Base-by-base conservation (phyloP, 2,797 vertebrate genomes). In the Synaphobranchus kaupii region DNA sequence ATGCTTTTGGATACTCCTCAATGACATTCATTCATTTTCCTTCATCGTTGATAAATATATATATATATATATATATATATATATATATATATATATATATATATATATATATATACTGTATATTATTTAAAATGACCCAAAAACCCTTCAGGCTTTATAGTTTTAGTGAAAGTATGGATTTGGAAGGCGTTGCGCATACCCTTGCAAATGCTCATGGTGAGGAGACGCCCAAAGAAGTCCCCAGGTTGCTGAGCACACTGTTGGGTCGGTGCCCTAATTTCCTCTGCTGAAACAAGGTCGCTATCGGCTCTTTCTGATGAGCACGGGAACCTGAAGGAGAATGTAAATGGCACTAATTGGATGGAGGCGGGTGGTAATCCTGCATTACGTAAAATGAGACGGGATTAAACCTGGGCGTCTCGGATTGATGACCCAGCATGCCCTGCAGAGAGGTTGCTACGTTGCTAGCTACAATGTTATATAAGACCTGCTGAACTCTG, bases 321-420 rank as follows among this genome's bases (percentile, higher is more conserved):
- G 28, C 68, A 34, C 5, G 71, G 31, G 44, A 17, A 76, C 22
- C 39, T 6, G 13, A 34, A 15, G 34, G 71, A 28, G 34, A 17
- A 4, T 44, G 71, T 7, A 15, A 76, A 20, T 17, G 34, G 3
- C 71, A 15, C 31, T 76, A 76, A 76, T 76, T 44, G 31, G 71
- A 76, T 44, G 71, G 71, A 39, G 22, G 34, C 31, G 6, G 7
- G 25, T 17, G 71, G 71, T 92, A 93, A 90, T 92, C 90, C 87
- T 20, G n/a, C 83, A 50, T 85, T 86, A 84, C 60, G 86, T 90
- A 87, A 90, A 89, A 54, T 58, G 44, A 87, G 87, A 89, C 15
- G 0, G 66, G 71, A 63, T 90, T 91, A 56, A 44, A 48, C 25
- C 17, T 4, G 60, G 28, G 86, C 76, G 47, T 7, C 84, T 34